These are phyloP conservation scores for Bombus superbus DNA, from an alignment of 1,140 invertebrate species.

Conservation along the genomic window DNA sequence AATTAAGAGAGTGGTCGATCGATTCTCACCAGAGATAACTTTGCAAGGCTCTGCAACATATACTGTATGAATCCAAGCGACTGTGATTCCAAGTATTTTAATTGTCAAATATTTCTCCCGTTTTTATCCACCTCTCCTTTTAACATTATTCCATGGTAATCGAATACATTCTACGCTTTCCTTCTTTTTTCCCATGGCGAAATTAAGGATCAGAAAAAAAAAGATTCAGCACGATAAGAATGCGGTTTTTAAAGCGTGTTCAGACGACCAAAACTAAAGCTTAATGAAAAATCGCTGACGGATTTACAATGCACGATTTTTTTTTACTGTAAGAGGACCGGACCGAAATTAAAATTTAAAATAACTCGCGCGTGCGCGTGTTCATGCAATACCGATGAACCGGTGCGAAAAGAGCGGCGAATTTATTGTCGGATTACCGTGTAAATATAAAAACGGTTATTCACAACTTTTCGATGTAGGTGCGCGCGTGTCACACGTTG, in stretches of 20 bases:
- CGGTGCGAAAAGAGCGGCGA: conserved; percentile 22
- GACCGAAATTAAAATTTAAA: conserved; percentile 48
- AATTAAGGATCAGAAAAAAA: conserved; percentile 21
- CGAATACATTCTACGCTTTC: background rate
- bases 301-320: conserved; percentile 28
- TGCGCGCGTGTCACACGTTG: background rate
- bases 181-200: background rate
- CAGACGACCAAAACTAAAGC: background rate
- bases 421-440: conserved; percentile 49
- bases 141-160: background rate
- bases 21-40: background rate
- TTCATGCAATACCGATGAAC: conserved; percentile 11
- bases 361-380: conserved; percentile 25
- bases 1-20: background rate
- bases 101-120: background rate
- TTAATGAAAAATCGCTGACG: conserved; percentile 37
- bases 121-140: background rate
- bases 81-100: background rate
- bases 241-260: background rate
- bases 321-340: background rate
- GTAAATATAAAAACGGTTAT: conserved; percentile 55
- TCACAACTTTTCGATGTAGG: conserved; percentile 42
- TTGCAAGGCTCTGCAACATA: background rate
- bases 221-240: conserved; percentile 9
- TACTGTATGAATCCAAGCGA: background rate